Percentiles rank a stretch among this genome's conserved stretches.
Conservation (phyloP, 2,797 vertebrate genomes). For the Parotocinclus haroldoi region DNA sequence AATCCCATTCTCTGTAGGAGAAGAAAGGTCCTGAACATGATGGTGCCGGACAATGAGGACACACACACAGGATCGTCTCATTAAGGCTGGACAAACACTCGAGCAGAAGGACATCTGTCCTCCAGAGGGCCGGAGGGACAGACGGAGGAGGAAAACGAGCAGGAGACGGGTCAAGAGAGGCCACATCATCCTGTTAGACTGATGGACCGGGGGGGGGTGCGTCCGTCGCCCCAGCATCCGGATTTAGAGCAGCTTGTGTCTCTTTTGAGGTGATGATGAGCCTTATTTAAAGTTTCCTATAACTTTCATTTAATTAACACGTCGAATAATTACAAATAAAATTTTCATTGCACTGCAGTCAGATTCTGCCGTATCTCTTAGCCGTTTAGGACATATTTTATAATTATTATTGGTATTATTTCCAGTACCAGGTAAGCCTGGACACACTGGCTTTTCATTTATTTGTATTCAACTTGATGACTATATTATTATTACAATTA, state of each 20-base stretch:
- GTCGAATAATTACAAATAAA: too few species aligned
- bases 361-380: too few species aligned
- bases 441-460: too few species aligned
- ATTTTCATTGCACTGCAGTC: too few species aligned
- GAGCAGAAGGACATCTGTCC: slow-evolving; percentile 50
- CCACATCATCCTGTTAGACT: slow-evolving; percentile 33
- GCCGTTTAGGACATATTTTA: too few species aligned
- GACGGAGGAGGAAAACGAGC: not conserved
- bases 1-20: slow-evolving; percentile 49
- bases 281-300: too few species aligned
- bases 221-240: too few species aligned
- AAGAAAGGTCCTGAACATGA: slow-evolving; percentile 21
- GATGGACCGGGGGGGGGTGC: slow-evolving; percentile 6
- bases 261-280: slow-evolving; percentile 4
- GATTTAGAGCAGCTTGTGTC: slow-evolving; percentile 1
- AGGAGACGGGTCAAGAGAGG: slow-evolving; percentile 43
- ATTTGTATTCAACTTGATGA: too few species aligned
- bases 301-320: too few species aligned
- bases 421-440: too few species aligned
- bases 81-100: slow-evolving; percentile 52
- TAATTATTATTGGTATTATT: too few species aligned
- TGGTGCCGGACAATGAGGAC: slow-evolving; percentile 37
- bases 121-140: slow-evolving; percentile 32
- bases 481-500: too few species aligned
- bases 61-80: slow-evolving; percentile 53